Evolutionary conservation across 2,113 vertebrate genomes (phyloP).

Genomic region (Pachycephala philippinensis): DNA sequence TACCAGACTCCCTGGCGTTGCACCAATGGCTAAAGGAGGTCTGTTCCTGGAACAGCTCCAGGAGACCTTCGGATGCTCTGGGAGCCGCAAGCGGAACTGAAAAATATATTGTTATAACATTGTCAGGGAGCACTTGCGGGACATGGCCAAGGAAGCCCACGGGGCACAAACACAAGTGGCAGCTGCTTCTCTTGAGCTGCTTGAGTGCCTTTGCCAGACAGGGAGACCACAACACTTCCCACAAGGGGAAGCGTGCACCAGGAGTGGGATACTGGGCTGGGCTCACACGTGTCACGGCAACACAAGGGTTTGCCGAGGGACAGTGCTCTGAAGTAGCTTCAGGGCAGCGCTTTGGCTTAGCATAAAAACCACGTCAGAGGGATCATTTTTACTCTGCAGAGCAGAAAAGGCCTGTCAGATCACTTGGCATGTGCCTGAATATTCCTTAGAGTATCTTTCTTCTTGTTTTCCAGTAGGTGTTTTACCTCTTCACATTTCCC

Average conservation of each 20-base stretch:
- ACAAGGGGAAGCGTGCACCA: not conserved
- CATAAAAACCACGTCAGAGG: not conserved
- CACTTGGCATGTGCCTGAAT: not conserved
- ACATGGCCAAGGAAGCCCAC: accelerated
- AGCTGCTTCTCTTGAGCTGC: not conserved
- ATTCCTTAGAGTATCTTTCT: not conserved
- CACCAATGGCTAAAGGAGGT: slow-evolving; percentile 61
- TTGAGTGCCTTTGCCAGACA: not conserved
- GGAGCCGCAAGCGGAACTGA: slow-evolving; percentile 58
- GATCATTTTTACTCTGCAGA: not conserved
- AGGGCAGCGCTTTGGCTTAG: not conserved
- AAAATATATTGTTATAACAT: not conserved
- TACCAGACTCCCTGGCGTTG: slow-evolving; percentile 48
- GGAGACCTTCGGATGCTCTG: not conserved
- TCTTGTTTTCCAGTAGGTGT: not conserved
- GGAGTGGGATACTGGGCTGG: accelerated
- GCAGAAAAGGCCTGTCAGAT: not conserved
- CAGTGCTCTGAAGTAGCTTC: not conserved
- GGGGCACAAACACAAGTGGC: accelerated
- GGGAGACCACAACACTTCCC: not conserved
- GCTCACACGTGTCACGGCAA: accelerated
- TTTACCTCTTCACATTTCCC: not conserved
- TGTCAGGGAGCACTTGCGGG: not conserved
- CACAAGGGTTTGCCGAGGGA: not conserved
- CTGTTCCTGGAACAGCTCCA: slow-evolving; percentile 52